phyloP scores from a whole-genome alignment of 2,888 invertebrate genomes.

The Rhingia rostrata region DNA sequence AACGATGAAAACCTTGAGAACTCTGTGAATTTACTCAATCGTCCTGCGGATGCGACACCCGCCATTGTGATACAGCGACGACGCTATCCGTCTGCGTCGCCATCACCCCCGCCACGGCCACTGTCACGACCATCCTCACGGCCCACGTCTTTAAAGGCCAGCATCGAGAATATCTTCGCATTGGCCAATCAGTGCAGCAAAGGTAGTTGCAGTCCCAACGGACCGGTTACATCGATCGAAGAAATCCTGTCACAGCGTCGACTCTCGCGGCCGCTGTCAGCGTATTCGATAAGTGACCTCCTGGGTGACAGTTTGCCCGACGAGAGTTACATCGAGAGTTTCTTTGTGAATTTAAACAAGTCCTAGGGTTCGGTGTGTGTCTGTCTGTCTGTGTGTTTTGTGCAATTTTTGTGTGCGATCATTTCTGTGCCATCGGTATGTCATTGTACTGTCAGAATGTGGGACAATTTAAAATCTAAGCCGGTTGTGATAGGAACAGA shows the following conservation, averaged over 20 bases:
- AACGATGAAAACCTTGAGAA: conserved; percentile 81
- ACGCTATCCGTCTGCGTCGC: conserved; percentile 70
- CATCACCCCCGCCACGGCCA: conserved; percentile 61
- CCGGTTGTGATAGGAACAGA: conserved; percentile 68
- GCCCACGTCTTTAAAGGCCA: conserved; percentile 78
- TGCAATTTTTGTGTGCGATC: conserved; percentile 30
- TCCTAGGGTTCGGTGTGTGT: not conserved
- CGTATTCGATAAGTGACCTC: conserved; percentile 82
- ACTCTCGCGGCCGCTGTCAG: conserved; percentile 81
- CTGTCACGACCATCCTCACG: conserved; percentile 69
- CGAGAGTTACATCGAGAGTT: conserved; percentile 66
- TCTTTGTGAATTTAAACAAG: conserved; percentile 63
- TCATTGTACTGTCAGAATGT: conserved; percentile 19
- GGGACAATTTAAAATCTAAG: conserved; percentile 35
- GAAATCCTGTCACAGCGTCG: conserved; percentile 81
- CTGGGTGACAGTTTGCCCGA: conserved; percentile 77
- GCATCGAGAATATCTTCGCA: conserved; percentile 81
- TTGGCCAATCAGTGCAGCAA: conserved; percentile 79
- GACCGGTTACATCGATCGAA: conserved; percentile 81
- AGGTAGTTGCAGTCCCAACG: conserved; percentile 75
- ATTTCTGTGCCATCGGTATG: conserved; percentile 42
- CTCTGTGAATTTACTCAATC: conserved; percentile 78
- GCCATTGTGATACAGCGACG: conserved; percentile 73
- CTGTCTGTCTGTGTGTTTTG: conserved; percentile 1
- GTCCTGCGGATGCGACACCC: conserved; percentile 56